A percentile compares a stretch with the other conserved stretches of the same genome.
Conservation (phyloP, 2,888 invertebrate species). For the Pasiphila rectangulata region DNA sequence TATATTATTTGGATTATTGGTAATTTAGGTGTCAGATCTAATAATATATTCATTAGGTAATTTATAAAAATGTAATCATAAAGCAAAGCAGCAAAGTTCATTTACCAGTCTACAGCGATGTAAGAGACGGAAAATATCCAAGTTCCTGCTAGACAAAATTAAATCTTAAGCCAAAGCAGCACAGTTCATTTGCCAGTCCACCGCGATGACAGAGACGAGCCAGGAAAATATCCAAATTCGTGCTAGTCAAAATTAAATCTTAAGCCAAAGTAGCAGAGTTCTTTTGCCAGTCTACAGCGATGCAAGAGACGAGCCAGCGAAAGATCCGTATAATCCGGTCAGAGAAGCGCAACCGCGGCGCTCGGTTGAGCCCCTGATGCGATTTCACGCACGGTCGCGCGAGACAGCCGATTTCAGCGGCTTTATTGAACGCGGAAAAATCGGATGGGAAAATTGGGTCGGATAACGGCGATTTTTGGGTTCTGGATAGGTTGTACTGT, state of each 20-base stretch:
- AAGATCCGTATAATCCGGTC: conserved; percentile 43
- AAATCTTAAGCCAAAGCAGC: no score
- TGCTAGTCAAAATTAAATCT: neutral
- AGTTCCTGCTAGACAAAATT: no score
- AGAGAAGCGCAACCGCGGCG: conserved; percentile 63
- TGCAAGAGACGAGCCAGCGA: conserved; percentile 16
- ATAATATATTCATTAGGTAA: no score
- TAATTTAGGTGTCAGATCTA: no score
- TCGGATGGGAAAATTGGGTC: conserved; percentile 28
- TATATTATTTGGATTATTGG: no score
- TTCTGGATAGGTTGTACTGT: neutral
- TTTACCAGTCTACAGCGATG: neutral
- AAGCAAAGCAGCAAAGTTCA: conserved; percentile 2
- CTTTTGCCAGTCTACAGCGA: neutral
- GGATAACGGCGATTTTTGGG: conserved; percentile 19
- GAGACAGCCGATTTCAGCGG: conserved; percentile 35
- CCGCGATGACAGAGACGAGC: no score
- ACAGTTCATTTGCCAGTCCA: no score
- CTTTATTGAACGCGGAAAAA: conserved; percentile 35
- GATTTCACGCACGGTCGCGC: conserved; percentile 55
- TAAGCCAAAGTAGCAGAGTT: conserved; percentile 1
- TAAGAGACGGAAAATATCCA: no score
- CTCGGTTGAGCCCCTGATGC: conserved; percentile 46
- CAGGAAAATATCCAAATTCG: conserved; percentile 27
- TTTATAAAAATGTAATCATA: neutral